phyloP scores from a whole-genome alignment of 2,797 vertebrate species.

The Tadarida brasiliensis region DNA sequence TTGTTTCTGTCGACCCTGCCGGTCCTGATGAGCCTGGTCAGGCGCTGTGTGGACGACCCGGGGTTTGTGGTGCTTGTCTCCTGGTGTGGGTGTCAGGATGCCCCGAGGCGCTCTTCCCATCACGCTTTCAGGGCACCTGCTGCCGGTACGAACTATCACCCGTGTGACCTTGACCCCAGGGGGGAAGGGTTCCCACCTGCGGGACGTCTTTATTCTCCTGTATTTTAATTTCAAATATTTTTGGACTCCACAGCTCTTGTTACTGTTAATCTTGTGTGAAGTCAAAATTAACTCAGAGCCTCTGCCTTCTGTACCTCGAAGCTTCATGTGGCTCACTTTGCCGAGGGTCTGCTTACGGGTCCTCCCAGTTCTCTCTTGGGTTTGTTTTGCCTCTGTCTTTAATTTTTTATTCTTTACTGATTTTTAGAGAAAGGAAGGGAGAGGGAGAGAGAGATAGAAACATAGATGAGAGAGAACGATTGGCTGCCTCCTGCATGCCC shows the following conservation, averaged over 20 bases:
- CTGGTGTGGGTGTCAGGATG: neutral
- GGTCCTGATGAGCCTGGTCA: too few species aligned
- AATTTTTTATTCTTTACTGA: too few species aligned
- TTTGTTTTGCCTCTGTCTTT: too few species aligned
- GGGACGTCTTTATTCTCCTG: neutral
- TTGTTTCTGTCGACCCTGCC: too few species aligned
- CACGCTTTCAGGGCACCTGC: neutral
- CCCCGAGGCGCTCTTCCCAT: neutral
- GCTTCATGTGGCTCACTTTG: too few species aligned
- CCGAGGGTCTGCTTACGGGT: too few species aligned
- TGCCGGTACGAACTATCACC: fast-evolving
- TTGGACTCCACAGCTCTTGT: neutral
- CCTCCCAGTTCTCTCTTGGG: neutral
- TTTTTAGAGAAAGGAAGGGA: too few species aligned
- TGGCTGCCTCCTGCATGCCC: too few species aligned
- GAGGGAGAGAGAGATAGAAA: too few species aligned
- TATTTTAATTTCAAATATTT: neutral
- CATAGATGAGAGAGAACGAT: too few species aligned
- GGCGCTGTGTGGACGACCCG: neutral
- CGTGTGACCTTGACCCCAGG: too few species aligned
- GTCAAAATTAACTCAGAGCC: neutral
- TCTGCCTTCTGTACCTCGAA: neutral
- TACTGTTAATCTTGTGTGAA: fast-evolving
- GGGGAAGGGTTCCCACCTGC: too few species aligned
- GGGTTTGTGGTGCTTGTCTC: neutral